These are phyloP conservation scores for Aphis craccivora DNA, from an alignment of 1,140 invertebrate genomes.

Conservation along the genomic window DNA sequence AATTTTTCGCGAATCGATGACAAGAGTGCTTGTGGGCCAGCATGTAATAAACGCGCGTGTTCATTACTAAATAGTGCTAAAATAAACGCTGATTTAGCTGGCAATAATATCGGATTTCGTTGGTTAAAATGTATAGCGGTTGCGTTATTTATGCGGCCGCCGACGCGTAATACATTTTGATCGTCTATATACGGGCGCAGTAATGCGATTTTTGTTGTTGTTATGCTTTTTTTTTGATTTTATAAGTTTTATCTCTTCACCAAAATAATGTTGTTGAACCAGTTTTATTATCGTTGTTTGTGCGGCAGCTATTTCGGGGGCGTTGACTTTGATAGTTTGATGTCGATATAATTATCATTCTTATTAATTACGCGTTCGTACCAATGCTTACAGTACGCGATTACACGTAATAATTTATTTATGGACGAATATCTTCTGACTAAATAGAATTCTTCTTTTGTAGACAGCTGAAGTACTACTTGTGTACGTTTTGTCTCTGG, in stretches of 20 bases:
- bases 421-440: background rate
- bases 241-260: background rate
- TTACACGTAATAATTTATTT: background rate
- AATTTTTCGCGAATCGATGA: background rate
- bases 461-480: background rate
- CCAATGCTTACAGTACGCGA: background rate
- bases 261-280: background rate
- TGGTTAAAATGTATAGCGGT: background rate
- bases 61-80: background rate
- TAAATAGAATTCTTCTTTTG: background rate
- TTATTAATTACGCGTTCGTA: background rate
- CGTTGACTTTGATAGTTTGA: background rate
- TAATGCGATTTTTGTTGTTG: background rate
- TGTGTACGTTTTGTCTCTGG: background rate
- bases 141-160: background rate
- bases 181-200: background rate
- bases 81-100: background rate
- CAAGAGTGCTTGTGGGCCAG: background rate
- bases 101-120: background rate
- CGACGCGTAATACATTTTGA: background rate
- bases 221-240: background rate
- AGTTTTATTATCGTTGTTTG: background rate
- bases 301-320: background rate
- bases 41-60: slow-evolving; percentile 1
- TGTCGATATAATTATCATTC: background rate